Conservation (phyloP, 2,888 invertebrate genomes). For the Melipona beecheii region DNA sequence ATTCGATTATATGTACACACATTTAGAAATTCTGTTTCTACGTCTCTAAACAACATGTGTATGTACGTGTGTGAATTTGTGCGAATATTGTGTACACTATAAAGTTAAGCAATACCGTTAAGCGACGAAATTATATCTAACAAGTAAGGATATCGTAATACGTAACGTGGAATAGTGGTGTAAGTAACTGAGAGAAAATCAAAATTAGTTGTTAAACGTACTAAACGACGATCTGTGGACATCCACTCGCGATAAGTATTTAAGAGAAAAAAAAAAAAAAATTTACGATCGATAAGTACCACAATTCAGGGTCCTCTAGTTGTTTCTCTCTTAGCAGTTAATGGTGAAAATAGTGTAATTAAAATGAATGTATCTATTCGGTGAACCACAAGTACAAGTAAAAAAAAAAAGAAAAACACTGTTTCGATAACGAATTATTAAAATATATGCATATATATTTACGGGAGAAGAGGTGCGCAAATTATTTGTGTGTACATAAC, state of each 20-base stretch:
- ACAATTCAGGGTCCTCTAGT: slow-evolving; percentile 75
- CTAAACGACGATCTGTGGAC: slow-evolving; percentile 22
- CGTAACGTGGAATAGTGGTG: slow-evolving; percentile 58
- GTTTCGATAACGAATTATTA: slow-evolving; percentile 69
- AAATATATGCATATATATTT: slow-evolving; percentile 53
- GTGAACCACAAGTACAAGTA: slow-evolving; percentile 72
- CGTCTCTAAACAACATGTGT: slow-evolving; percentile 15
- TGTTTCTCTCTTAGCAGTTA: slow-evolving; percentile 62
- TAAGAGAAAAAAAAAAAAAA: slow-evolving; percentile 14
- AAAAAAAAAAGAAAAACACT: slow-evolving; percentile 33
- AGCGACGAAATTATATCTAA: slow-evolving; percentile 40
- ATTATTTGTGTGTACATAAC: slow-evolving; percentile 48
- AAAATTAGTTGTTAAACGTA: slow-evolving; percentile 70
- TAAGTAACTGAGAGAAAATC: slow-evolving; percentile 67
- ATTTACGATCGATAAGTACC: slow-evolving; percentile 68
- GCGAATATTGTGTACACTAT: slow-evolving; percentile 40
- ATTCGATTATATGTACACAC: slow-evolving; percentile 38
- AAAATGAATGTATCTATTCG: slow-evolving; percentile 62
- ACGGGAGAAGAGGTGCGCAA: slow-evolving; percentile 28
- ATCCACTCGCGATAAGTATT: slow-evolving; percentile 61
- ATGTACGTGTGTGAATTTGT: slow-evolving; percentile 41
- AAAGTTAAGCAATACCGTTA: slow-evolving; percentile 57
- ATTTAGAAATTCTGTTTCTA: slow-evolving; percentile 35
- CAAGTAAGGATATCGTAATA: slow-evolving; percentile 58
- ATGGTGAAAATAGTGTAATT: slow-evolving; percentile 53